Percentiles rank a stretch among this genome's conserved stretches.
Evolutionary conservation across 2,888 invertebrate species (phyloP).

Genomic region (Eulithis testata): DNA sequence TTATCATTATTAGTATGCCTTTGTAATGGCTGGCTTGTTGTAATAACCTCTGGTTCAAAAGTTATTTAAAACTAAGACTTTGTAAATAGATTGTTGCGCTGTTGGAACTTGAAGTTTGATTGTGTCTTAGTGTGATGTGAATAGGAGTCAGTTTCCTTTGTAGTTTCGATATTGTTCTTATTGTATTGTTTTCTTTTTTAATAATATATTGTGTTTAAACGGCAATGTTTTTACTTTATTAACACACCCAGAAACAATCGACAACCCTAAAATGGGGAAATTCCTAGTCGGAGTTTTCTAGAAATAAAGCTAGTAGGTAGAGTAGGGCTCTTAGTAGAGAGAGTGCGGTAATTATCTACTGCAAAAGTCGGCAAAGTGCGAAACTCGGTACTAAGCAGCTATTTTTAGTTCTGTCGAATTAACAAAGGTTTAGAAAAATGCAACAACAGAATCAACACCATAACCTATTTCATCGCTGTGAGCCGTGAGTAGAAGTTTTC

Average conservation of each 20-base stretch:
- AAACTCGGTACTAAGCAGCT: no score
- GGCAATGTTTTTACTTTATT: slow-evolving; percentile 47
- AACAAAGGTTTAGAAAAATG: no score
- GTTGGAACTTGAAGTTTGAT: slow-evolving; percentile 26
- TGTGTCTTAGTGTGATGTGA: slow-evolving; percentile 21
- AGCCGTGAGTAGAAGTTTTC: no score
- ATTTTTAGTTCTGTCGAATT: no score
- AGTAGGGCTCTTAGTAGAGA: no score
- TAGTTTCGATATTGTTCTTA: slow-evolving; percentile 75
- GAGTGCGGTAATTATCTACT: no score
- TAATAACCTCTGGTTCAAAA: slow-evolving; percentile 8
- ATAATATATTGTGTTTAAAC: slow-evolving; percentile 84
- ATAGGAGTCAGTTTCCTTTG: slow-evolving; percentile 28
- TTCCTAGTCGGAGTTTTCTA: no score
- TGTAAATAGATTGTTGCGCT: slow-evolving; percentile 31
- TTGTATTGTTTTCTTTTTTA: slow-evolving; percentile 79
- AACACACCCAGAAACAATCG: neutral
- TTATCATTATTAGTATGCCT: slow-evolving; percentile 9
- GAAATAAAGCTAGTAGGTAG: no score
- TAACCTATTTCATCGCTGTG: no score
- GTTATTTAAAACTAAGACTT: slow-evolving; percentile 25
- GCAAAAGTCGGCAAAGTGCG: no score
- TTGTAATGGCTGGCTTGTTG: slow-evolving; percentile 22
- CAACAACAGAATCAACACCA: no score
- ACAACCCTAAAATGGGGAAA: no score